Evolutionary conservation across 2,797 vertebrate species (phyloP), one percentile per base, ranked within the genome.

Genomic region (Chrysocyon brachyurus): DNA sequence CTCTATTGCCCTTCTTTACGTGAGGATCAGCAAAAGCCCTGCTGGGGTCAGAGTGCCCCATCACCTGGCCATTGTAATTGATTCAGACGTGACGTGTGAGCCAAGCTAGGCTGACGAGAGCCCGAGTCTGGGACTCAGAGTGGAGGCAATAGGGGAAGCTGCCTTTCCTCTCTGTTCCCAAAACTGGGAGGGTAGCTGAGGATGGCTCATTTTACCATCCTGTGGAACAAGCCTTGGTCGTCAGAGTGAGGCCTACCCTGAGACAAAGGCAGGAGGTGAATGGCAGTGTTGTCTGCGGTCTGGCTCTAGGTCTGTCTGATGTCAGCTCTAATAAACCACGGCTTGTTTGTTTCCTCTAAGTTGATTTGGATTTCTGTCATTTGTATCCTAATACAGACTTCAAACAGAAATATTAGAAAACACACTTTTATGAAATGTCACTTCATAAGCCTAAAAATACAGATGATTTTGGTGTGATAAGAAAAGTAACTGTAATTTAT

Each of bases 321-420:
- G 8, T 92, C 19, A 72, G 54, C 24, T 61, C 36, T 91, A 33
- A 40, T 17, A n/a, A 64, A 11, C 5, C 9, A 9, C 6, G 52
- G 10, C 21, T 56, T 46, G 83, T 78, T 46, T 72, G 17, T 91
- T 75, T 16, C 84, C 49, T 64, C 4, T 61, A 61, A 52, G 12
- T 83, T 77, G 36, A 89, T 54, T 85, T 90, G 28, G 54, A 77
- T 83, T 89, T 83, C 79, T 90, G 56, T 91, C 54, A 33, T 90
- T 92, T 88, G 63, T 75, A 36, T 77, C 21, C 90, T 54, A 46
- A 91, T 52, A 84, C 3, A 93, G 12, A 36, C 52, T 82, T 91
- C 31, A 70, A 94, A 64, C 4, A 88, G 87, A 40, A 88, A 85
- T 92, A 91, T 49, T 31, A 86, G 59, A 81, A 82, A 89, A 93